Base-by-base conservation (phyloP, 2,888 invertebrate species). In the Abscondita cerata region DNA sequence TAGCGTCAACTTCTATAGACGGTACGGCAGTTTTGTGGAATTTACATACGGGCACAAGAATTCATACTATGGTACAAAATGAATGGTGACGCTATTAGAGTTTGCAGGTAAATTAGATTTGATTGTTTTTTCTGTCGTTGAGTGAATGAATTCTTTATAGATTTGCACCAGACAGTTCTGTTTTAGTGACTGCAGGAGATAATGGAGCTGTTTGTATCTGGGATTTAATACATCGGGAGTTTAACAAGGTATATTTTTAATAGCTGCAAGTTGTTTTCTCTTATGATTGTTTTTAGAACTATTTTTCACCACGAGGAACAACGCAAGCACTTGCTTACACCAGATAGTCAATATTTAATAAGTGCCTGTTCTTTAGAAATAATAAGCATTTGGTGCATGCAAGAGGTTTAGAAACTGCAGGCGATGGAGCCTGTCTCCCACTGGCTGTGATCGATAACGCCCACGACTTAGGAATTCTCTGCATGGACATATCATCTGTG, bases 381-480 rank as follows among this genome's bases (percentile, higher is more conserved):
- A 50, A 76, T 89, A 18, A 78, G 80, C 64, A 75, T 81, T 9
- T 81, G 80, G 81, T 74, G 76, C 52, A 74, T 80, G 36, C 75
- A 75, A 69, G 77, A 78, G 62, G 65, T 81, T 81, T 74, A 63
- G 82, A 78, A 78, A 82, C 81, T 2, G 78, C 79, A 1, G 74
- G 69, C 64, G 85, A 85, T 31, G 78, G 81, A 25, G 81, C 84
- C 1, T 74, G 74, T 53, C 78, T 81, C 34, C 84, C 87, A 48
- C 80, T 90, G 50, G 81, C 85, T 34, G 85, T 86, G 70, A 79
- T 87, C 53, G 87, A 89, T 73, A 89, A 90, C 73, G 91, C 88
- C 57, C 94, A 94, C 76, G 94, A 95, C 78, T 82, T 94, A 70
- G 94, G 94, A 20, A 89, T 91, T 44, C 84, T 90, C 58, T 87